Evolutionary conservation across 2,113 vertebrate species (phyloP), one percentile per base, ranked within the genome.

Genomic region (Prionailurus bengalensis): DNA sequence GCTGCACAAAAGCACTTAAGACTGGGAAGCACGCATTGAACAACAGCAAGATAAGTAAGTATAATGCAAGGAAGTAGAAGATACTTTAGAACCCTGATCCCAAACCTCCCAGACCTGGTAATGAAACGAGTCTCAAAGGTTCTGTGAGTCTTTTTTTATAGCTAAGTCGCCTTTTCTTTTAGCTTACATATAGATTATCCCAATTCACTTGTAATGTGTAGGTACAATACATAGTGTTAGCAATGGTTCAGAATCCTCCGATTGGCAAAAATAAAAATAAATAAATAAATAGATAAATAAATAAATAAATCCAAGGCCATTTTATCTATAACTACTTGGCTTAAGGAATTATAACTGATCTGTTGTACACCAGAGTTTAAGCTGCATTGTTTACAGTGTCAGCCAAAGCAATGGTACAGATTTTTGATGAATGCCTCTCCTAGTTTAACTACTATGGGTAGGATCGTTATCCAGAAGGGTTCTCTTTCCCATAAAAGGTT

Each of bases 51-150:
- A 58, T 21, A 7, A 80, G 17, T 58, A 55, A 94, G 51, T 85
- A 27, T 27, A 58, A 89, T 23, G 45, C 39, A 87, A 65, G 7
- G 16, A 23, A 51, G 73, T 86, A 11, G 74, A 71, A 89, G 21
- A 42, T 8, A n/a, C 48, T 83, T 96, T 66, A n/a, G 42, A 91
- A 81, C 13, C 2, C 25, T 39, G 53, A 55, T 13, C 11, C 39
- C 36, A 78, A 23, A 89, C 53, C 65, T 94, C 53, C 79, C 39
- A 90, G 80, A 68, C 10, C 23, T 13, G 33, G 58, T 78, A 3
- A 71, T 36, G 21, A 81, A 96, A 82, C 8, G 76, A 80, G 82
- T 80, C 95, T 78, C 91, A 85, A 81, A 85, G 65, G 91, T 61
- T 55, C 74, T 51, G 51, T 10, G 10, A n/a, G 80, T 63, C 48